These are phyloP conservation scores for Agrotis clavis DNA, from an alignment of 2,888 invertebrate genomes.

Conservation along the genomic window DNA sequence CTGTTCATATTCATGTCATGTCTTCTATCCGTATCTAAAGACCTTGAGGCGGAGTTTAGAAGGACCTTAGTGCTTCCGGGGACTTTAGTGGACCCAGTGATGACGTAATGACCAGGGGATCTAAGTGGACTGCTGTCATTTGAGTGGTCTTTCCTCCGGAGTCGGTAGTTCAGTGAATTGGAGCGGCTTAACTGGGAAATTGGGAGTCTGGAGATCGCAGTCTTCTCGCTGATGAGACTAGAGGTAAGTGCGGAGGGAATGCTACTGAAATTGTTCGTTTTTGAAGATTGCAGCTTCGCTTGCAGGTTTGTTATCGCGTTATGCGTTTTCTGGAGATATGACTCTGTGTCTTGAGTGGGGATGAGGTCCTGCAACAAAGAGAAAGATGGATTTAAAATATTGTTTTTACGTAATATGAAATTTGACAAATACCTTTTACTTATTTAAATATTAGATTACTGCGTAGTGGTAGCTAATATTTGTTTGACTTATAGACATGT, in stretches of 20 bases:
- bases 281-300: slow-evolving; percentile 89
- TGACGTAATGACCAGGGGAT: slow-evolving; percentile 87
- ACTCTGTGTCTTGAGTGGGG: slow-evolving; percentile 89
- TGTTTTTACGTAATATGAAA: background rate
- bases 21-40: slow-evolving; percentile 81
- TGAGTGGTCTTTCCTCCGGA: slow-evolving; percentile 83
- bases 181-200: slow-evolving; percentile 87
- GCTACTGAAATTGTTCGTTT: slow-evolving; percentile 77
- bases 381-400: slow-evolving; percentile 7
- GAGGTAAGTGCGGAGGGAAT: slow-evolving; percentile 85
- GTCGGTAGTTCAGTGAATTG: slow-evolving; percentile 88
- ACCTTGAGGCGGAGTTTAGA: slow-evolving; percentile 82
- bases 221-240: slow-evolving; percentile 86
- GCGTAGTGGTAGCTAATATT: background rate
- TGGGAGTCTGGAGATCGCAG: slow-evolving; percentile 85
- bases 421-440: background rate
- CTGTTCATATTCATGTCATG: slow-evolving; percentile 87
- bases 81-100: slow-evolving; percentile 85
- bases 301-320: slow-evolving; percentile 92
- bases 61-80: slow-evolving; percentile 81
- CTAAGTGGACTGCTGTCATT: slow-evolving; percentile 85
- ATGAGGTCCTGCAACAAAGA: slow-evolving; percentile 88
- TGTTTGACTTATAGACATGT: background rate
- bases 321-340: slow-evolving; percentile 91
- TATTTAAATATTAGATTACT: background rate